phyloP scores from a whole-genome alignment of 2,113 vertebrate genomes.

The Coturnix japonica region DNA sequence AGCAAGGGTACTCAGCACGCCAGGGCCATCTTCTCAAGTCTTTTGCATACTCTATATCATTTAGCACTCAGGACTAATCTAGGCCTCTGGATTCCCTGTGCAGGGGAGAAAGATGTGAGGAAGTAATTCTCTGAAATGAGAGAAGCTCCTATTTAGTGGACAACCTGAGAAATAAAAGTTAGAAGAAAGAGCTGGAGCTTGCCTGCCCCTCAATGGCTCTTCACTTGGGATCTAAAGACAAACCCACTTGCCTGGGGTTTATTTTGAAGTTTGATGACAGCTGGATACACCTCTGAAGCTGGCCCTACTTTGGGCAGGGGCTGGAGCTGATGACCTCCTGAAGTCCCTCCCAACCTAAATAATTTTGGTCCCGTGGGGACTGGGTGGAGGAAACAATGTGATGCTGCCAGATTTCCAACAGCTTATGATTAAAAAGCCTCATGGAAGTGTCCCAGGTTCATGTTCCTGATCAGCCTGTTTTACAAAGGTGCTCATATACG shows the following conservation, averaged over 20 bases:
- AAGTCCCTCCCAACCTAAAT: neutral
- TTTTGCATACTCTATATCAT: neutral
- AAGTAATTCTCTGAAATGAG: neutral
- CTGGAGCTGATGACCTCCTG: neutral
- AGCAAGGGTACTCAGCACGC: neutral
- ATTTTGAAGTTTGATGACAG: neutral
- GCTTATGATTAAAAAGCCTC: neutral
- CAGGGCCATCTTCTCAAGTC: accelerated
- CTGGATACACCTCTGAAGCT: accelerated
- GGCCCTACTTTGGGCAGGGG: neutral
- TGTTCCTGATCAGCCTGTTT: neutral
- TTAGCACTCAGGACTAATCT: neutral
- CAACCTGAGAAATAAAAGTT: neutral
- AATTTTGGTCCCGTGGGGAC: neutral
- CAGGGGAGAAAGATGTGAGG: neutral
- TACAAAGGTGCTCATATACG: neutral
- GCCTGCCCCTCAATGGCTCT: accelerated
- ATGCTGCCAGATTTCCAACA: neutral
- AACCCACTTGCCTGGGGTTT: neutral
- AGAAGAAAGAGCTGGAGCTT: neutral
- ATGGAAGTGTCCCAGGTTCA: neutral
- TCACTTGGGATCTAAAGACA: neutral
- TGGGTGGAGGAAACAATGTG: neutral
- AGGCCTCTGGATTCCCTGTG: neutral
- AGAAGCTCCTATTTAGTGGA: neutral